Evolutionary conservation across 2,797 vertebrate genomes (phyloP), one percentile per base, ranked within the genome.

Genomic region (Macroramphosus scolopax): DNA sequence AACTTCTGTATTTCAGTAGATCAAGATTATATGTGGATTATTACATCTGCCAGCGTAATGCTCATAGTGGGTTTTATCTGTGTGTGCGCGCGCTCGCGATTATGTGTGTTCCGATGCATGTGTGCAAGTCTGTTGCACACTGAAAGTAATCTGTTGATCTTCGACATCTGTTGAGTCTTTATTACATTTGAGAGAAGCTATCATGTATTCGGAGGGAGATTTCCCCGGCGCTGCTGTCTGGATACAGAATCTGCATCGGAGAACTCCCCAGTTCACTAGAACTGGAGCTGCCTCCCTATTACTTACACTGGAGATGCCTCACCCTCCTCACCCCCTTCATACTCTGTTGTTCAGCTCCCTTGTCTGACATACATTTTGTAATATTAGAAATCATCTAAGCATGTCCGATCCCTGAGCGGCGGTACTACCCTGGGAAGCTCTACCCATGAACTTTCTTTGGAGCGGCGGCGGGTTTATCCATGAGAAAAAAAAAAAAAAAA

Each of bases 91-190:
- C 6, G 28, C n/a, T n/a, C n/a, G n/a, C n/a, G n/a, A n/a, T n/a
- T 17, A 3, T 20, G 25, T 39, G 28, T 30, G 36, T 49, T n/a
- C 17, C 5, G 31, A 39, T 32, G 17, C 22, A 17, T 52, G 16
- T 51, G 20, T 37, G 9, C 25, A 6, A 11, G 34, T 28, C 17
- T 40, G 33, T 36, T 60, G 8, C 11, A 43, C 4, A 31, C 32
- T 28, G 35, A 43, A 63, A 49, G 56, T 77, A 52, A 72, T 31
- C 66, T 72, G 51, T 30, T 68, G 32, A 62, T 45, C 22, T 45
- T 12, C 36, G 31, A 50, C 49, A 48, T 69, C 70, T 72, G 61
- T 63, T 64, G n/a, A n/a, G n/a, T 58, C n/a, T 63, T 80, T 60
- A 61, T 72, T 73, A 57, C 47, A 61, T 65, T 47, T 42, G 40